Percentiles rank a stretch among this genome's conserved stretches.
These are phyloP conservation scores for Collichthys lucidus DNA, from an alignment of 2,113 vertebrate species.

Conservation along the genomic window DNA sequence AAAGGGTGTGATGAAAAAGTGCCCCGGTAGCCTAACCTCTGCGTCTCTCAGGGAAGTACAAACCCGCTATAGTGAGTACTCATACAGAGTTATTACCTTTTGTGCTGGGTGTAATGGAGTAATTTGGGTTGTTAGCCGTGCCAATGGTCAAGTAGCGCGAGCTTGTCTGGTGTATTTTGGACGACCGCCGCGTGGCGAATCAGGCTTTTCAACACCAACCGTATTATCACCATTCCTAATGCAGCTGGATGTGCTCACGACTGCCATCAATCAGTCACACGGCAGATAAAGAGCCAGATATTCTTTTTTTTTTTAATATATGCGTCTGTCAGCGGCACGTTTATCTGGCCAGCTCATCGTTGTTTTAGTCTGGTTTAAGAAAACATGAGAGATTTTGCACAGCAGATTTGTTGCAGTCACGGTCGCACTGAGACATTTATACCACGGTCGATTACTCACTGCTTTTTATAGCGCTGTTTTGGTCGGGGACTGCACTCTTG, in stretches of 20 bases:
- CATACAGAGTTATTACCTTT: conserved; percentile 21
- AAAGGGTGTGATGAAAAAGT: conserved; percentile 41
- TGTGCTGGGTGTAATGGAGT: conserved; percentile 16
- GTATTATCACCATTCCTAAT: conserved; percentile 9
- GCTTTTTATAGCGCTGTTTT: not conserved
- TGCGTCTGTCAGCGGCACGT: conserved; percentile 56
- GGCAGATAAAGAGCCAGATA: conserved; percentile 17
- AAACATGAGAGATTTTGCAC: not conserved
- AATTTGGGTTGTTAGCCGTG: conserved; percentile 22
- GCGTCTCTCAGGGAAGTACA: conserved; percentile 18
- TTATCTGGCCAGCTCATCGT: not conserved
- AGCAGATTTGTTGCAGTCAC: not conserved
- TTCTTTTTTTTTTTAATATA: conserved; percentile 16
- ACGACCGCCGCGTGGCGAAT: not conserved
- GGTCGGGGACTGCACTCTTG: not conserved
- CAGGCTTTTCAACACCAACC: not conserved
- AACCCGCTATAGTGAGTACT: conserved; percentile 10
- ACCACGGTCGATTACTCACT: not conserved
- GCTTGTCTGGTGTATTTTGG: not conserved
- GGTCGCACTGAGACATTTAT: not conserved
- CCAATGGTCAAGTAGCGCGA: not conserved
- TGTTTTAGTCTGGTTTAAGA: not conserved
- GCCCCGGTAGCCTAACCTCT: conserved; percentile 34
- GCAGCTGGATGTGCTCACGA: conserved; percentile 49
- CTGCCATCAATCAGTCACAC: conserved; percentile 26